Conservation (phyloP, 2,888 invertebrate species). For the Bhutanitis thaidina region DNA sequence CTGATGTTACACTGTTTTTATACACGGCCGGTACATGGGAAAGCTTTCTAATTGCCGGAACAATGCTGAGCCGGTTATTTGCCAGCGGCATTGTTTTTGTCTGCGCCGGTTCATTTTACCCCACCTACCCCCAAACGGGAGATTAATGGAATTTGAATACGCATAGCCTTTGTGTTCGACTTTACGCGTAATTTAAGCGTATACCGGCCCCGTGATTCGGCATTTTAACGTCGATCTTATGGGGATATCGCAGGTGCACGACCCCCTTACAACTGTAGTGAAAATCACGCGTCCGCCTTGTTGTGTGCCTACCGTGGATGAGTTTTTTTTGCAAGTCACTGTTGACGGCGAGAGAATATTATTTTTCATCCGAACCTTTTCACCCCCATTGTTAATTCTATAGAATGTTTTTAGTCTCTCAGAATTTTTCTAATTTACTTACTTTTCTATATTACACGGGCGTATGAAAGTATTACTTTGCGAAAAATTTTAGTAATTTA, state of each 20-base stretch:
- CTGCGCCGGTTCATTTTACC: conserved; percentile 76
- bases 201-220: conserved; percentile 71
- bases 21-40: conserved; percentile 79
- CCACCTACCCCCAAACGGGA: conserved; percentile 70
- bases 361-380: conserved; percentile 41
- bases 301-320: conserved; percentile 27
- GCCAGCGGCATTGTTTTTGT: conserved; percentile 80
- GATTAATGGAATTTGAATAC: conserved; percentile 80
- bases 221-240: conserved; percentile 65
- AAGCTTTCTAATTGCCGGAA: conserved; percentile 81
- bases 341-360: conserved; percentile 36
- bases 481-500: conserved; percentile 38
- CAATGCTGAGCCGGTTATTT: conserved; percentile 80
- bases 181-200: conserved; percentile 78
- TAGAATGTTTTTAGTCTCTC: conserved; percentile 10
- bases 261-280: conserved; percentile 47
- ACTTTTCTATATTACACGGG: not conserved
- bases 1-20: conserved; percentile 79
- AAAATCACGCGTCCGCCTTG: conserved; percentile 47
- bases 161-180: conserved; percentile 78
- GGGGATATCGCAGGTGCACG: conserved; percentile 56
- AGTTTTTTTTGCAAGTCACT: conserved; percentile 40
- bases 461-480: conserved; percentile 22
- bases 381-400: conserved; percentile 30
- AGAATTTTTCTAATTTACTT: conserved; percentile 6